Base-by-base conservation (phyloP, 2,797 vertebrate species). In the Mallotus villosus region DNA sequence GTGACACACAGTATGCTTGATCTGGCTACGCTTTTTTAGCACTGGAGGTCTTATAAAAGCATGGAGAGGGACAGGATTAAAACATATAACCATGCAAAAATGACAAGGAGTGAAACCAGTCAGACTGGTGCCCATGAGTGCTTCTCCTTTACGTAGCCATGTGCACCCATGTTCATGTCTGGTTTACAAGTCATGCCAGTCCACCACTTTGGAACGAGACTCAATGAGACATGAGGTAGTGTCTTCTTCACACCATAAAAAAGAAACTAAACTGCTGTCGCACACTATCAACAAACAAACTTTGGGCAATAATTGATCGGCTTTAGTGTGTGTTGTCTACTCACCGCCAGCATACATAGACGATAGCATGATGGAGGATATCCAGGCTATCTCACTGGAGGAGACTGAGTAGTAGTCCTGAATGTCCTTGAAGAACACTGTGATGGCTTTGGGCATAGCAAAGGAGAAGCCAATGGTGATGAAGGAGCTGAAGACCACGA, bases 351-450 rank as follows among this genome's bases (percentile, higher is more conserved):
- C 92, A 62, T 95, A 95, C 34, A 93, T 94, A 14, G 78, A 84
- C 55, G 92, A 93, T 32, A 94, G 77, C 91, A 94, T 94, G 85
- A 95, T 92, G 2, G 94, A 96, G 64, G 93, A 92, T 61, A 94
- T 84, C 92, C 88, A 94, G 0, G 93, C 91, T n/a, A 94, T 85
- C 75, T 93, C 88, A 70, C 92, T 92, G 89, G 80, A 94, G 68
- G 92, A 93, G 2, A 91, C 88, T 21, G 75, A 86, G 78, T 96
- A 90, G 82, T 94, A 90, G 25, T 84, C 82, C 74, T 95, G 94
- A 83, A 97, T 96, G 70, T 94, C 91, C 77, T 91, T 92, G 88
- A 87, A 95, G 89, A 95, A 93, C 80, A 95, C 92, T 67, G 94
- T 92, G 55, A 95, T 64, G 59, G 85, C 88, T 90, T 96, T 96